Base-by-base conservation (phyloP, 2,888 invertebrate species). In the Lydus trimaculatus region DNA sequence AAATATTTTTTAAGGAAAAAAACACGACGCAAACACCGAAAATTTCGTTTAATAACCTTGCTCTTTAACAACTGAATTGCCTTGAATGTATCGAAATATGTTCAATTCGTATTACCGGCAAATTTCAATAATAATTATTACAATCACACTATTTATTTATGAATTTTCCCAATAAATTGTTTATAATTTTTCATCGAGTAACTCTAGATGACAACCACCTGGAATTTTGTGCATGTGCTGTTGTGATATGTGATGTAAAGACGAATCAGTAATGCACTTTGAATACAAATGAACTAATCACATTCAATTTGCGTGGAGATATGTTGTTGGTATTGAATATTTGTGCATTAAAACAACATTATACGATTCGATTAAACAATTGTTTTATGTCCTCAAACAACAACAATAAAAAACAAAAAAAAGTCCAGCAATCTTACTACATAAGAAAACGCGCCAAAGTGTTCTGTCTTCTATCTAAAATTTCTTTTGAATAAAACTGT, bases 271-370 rank as follows among this genome's bases (percentile, higher is more conserved):
- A 66, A 64, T 69, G 71, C 71, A 65, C 65, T 71, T 66, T 69
- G 79, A 77, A 79, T 78, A 78, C 76, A 77, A 80, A 80, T 79
- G 67, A 78, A 75, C 78, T 25, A 73, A 75, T 79, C 75, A 74
- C 75, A 79, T 77, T 77, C 79, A 75, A 77, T 76, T 72, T 74
- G 74, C 78, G 78, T 75, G 65, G 65, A 70, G 69, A 74, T 74
- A 74, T 78, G 74, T 78, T 78, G 73, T 77, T 76, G 75, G 74
- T 75, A 75, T 74, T 75, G 74, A 71, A 72, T 75, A 75, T 75
- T 74, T 78, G 76, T 77, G 77, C 77, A 75, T 77, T 71, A 78
- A 69, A 66, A 63, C 77, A 73, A 71, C 64, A 73, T 71, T 36
- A 76, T 77, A 77, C 79, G 78, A 77, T 78, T 76, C 72, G 66